Conservation (phyloP, 2,113 vertebrate genomes). For the Spermophilus dauricus region DNA sequence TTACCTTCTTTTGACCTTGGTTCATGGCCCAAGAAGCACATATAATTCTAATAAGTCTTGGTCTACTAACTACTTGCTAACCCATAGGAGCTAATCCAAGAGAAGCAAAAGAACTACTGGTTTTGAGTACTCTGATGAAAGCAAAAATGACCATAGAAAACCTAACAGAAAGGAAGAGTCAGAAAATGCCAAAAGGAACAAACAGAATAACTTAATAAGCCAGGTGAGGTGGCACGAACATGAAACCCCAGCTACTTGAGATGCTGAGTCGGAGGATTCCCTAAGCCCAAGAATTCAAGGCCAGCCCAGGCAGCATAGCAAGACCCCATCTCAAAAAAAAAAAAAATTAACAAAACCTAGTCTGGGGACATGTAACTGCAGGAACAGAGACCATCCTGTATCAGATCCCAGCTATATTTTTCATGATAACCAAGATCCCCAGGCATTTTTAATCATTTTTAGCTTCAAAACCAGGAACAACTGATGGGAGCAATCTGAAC, state of each 20-base stretch:
- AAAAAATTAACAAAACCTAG: not conserved
- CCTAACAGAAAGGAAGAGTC: conserved; percentile 1
- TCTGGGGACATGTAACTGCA: not conserved
- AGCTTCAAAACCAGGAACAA: not conserved
- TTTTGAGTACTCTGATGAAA: conserved; percentile 2
- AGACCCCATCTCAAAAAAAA: not conserved
- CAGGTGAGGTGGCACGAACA: not conserved
- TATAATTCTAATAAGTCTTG: not conserved
- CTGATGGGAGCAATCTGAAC: not conserved
- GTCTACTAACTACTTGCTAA: not conserved
- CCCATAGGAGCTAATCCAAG: not conserved
- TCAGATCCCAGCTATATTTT: not conserved
- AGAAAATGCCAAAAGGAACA: conserved; percentile 45
- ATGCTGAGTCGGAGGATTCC: not conserved
- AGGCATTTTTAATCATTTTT: conserved; percentile 25
- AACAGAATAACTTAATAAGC: not conserved
- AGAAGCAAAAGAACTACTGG: conserved; percentile 34
- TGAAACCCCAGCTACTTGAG: not conserved
- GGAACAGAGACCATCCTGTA: not conserved
- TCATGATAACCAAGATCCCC: not conserved
- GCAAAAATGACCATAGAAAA: conserved; percentile 42
- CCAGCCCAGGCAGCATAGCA: not conserved
- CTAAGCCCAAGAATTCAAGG: not conserved
- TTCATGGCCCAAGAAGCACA: not conserved
- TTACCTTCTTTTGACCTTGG: not conserved